A percentile compares a stretch with the other conserved stretches of the same genome.
Evolutionary conservation across 2,113 vertebrate species (phyloP).

Genomic region (Drymodes brunneopygia): DNA sequence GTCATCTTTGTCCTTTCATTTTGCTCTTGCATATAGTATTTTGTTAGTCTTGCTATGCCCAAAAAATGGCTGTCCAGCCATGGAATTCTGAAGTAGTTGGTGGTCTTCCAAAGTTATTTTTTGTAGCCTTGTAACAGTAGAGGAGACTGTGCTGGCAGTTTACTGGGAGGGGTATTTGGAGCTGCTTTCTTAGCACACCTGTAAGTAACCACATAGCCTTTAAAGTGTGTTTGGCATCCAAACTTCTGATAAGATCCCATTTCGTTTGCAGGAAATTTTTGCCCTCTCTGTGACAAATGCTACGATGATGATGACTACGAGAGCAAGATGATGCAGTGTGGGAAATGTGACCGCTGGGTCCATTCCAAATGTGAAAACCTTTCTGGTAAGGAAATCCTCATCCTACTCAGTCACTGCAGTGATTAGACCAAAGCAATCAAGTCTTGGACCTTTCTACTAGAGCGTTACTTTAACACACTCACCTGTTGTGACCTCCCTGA

Average conservation of each 20-base stretch:
- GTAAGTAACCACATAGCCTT: background rate
- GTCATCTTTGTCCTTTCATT: background rate
- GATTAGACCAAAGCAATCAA: background rate
- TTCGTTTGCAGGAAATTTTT: slow-evolving; percentile 89
- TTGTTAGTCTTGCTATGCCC: background rate
- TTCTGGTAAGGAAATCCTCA: slow-evolving; percentile 79
- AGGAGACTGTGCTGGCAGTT: background rate
- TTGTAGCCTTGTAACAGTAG: background rate
- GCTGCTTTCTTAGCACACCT: background rate
- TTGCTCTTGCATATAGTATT: background rate
- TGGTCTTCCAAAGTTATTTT: background rate
- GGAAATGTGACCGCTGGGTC: slow-evolving; percentile 92
- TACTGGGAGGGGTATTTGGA: too few relatives aligned
- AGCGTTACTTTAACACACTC: background rate
- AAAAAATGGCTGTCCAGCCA: background rate
- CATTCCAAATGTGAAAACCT: slow-evolving; percentile 96
- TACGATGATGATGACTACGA: slow-evolving; percentile 92
- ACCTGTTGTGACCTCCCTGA: background rate
- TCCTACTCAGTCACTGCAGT: background rate
- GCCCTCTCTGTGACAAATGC: slow-evolving; percentile 94
- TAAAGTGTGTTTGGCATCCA: background rate
- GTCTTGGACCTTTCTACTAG: background rate
- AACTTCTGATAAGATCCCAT: background rate
- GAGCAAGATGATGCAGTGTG: slow-evolving; percentile 97
- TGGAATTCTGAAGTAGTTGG: background rate